phyloP scores from a whole-genome alignment of 2,797 vertebrate species.

The Betta splendens region DNA sequence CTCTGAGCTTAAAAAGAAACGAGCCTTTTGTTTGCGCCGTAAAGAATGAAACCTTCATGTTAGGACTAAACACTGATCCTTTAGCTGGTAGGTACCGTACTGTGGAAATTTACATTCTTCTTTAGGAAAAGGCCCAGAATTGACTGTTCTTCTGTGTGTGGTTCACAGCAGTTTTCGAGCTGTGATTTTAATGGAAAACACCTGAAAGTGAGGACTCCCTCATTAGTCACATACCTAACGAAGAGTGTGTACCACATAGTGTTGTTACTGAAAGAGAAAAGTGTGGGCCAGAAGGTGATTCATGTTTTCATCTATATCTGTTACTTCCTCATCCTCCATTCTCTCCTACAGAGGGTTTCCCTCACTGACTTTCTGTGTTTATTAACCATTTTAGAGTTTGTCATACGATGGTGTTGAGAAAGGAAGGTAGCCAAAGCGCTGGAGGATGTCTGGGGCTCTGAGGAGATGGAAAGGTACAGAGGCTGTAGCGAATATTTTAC shows the following conservation, averaged over 20 bases:
- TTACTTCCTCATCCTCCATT: slow-evolving; percentile 49
- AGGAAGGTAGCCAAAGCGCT: not conserved
- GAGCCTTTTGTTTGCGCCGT: slow-evolving; percentile 32
- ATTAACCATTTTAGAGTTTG: not conserved
- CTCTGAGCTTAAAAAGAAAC: slow-evolving; percentile 55
- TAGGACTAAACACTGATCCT: not conserved
- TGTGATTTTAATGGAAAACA: slow-evolving; percentile 70
- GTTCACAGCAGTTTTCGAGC: slow-evolving; percentile 18
- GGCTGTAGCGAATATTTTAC: slow-evolving; percentile 3
- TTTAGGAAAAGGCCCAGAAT: not conserved
- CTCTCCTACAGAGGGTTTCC: slow-evolving; percentile 70
- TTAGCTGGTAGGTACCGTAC: not conserved
- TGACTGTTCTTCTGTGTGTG: not conserved
- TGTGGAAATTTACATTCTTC: not conserved
- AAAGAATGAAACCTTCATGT: slow-evolving; percentile 8
- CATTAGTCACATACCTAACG: slow-evolving; percentile 67
- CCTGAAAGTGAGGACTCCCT: slow-evolving; percentile 78
- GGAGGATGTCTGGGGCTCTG: slow-evolving; percentile 15
- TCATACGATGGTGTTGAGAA: not conserved
- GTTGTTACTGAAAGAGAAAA: slow-evolving; percentile 74
- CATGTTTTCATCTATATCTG: slow-evolving; percentile 56
- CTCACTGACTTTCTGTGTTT: slow-evolving; percentile 34
- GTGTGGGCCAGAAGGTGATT: slow-evolving; percentile 71
- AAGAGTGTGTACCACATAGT: slow-evolving; percentile 58
- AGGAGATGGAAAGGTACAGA: not conserved